These are phyloP conservation scores for Erythrocercus mccallii DNA, from an alignment of 2,113 vertebrate species.

Conservation along the genomic window DNA sequence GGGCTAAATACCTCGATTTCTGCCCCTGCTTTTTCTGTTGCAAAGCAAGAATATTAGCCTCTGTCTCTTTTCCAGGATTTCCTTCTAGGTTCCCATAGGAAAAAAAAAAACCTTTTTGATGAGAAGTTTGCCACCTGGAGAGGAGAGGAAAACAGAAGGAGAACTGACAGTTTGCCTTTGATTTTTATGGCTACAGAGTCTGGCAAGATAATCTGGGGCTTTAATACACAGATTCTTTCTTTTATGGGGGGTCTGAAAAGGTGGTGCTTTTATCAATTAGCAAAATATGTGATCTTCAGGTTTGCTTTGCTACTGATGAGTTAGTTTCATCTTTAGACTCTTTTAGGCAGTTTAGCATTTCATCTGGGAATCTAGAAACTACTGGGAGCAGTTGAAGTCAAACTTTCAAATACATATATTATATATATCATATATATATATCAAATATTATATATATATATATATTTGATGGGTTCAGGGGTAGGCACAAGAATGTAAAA, in stretches of 20 bases:
- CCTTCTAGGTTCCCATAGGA: not conserved
- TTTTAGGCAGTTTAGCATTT: constrained; percentile 18
- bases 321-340: constrained; percentile 12
- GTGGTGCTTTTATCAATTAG: not conserved
- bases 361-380: constrained; percentile 16
- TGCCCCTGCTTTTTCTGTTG: not conserved
- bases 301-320: not conserved
- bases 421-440: too few relatives aligned
- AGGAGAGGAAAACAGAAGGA: not conserved
- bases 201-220: not conserved
- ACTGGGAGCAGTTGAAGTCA: constrained; percentile 21
- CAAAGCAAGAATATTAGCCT: not conserved
- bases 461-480: not conserved
- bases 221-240: not conserved
- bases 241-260: not conserved
- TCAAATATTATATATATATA: too few relatives aligned
- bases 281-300: not conserved
- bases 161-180: not conserved
- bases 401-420: constrained; percentile 31
- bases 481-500: constrained; percentile 16
- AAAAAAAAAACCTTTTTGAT: not conserved
- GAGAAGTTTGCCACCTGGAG: not conserved
- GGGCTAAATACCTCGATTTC: not conserved
- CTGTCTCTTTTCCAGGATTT: not conserved
- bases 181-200: not conserved